These are phyloP conservation scores for Cheiracanthium punctorium DNA, from an alignment of 2,888 invertebrate genomes.

Conservation along the genomic window DNA sequence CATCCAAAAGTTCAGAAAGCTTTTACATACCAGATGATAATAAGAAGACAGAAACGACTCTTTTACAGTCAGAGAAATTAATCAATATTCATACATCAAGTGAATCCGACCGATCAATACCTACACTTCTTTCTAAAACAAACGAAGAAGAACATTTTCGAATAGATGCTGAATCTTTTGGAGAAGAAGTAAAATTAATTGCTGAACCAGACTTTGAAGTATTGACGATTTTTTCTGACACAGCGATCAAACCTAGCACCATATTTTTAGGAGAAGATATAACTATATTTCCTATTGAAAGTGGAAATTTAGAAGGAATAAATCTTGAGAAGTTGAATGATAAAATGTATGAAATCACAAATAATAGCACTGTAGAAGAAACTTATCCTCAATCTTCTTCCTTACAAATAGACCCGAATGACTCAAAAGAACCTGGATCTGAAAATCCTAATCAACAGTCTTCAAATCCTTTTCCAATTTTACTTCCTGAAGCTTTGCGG, in stretches of 20 bases:
- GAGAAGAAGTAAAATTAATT: not conserved
- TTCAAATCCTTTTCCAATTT: slow-evolving; percentile 25
- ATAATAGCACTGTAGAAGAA: not conserved
- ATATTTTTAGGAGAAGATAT: not conserved
- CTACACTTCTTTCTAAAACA: too few relatives aligned
- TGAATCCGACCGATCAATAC: too few relatives aligned
- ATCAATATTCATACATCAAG: too few relatives aligned
- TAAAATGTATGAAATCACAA: not conserved
- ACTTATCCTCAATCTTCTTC: not conserved
- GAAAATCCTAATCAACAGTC: not conserved
- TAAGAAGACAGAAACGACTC: too few relatives aligned
- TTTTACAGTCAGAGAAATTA: too few relatives aligned
- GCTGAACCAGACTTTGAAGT: slow-evolving; percentile 34
- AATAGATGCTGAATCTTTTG: not conserved
- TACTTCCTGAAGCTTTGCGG: slow-evolving; percentile 54
- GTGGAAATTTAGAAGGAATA: not conserved
- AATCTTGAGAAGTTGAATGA: not conserved
- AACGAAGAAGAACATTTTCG: too few relatives aligned
- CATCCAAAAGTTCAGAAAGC: not conserved
- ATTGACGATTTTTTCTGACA: slow-evolving; percentile 23
- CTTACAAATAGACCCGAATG: not conserved
- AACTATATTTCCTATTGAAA: not conserved
- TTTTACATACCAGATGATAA: too few relatives aligned
- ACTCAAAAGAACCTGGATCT: not conserved
- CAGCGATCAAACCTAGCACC: not conserved